Conservation (phyloP, 2,797 vertebrate species). For the Eidolon dupreanum region DNA sequence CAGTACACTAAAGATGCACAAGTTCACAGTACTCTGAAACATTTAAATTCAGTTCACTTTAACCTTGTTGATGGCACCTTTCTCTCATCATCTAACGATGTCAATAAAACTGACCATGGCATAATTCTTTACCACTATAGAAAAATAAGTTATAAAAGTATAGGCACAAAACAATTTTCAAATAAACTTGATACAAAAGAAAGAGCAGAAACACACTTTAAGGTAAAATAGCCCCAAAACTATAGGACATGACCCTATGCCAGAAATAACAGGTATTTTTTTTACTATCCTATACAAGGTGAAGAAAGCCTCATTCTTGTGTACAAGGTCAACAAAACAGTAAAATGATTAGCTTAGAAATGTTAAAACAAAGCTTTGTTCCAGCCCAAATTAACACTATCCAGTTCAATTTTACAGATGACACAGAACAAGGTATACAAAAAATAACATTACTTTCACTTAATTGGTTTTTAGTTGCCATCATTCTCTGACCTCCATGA, state of each 20-base stretch:
- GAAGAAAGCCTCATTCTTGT: conserved; percentile 51
- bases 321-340: conserved; percentile 66
- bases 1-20: neutral
- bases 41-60: neutral
- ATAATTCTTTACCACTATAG: neutral
- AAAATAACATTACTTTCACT: neutral
- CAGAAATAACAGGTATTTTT: conserved; percentile 9
- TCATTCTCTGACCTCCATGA: neutral
- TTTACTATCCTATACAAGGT: conserved; percentile 3
- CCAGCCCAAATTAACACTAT: neutral
- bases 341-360: conserved; percentile 76
- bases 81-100: conserved; percentile 4
- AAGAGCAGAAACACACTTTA: neutral
- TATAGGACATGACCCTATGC: neutral
- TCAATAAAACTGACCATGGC: neutral
- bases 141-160: neutral
- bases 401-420: neutral
- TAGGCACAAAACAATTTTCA: conserved; percentile 50
- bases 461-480: neutral
- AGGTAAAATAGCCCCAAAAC: conserved; percentile 8
- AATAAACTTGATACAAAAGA: conserved; percentile 35
- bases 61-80: neutral
- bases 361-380: conserved; percentile 10
- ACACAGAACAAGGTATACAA: conserved; percentile 22
- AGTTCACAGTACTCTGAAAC: neutral